These are phyloP conservation scores for Quadroppia sp. DNA, from an alignment of 2,888 invertebrate species.

Conservation along the genomic window DNA sequence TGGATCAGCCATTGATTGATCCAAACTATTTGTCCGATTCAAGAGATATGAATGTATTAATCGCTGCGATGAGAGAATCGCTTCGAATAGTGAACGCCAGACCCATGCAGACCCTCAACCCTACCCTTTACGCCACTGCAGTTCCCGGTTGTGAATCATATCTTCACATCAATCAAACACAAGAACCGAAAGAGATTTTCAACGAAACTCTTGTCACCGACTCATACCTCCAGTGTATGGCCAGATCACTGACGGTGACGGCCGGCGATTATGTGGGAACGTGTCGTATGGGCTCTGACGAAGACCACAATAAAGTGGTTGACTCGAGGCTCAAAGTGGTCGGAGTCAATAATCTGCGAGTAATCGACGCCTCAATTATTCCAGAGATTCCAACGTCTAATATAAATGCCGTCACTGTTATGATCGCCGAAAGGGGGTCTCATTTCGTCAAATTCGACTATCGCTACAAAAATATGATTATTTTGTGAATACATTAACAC, in stretches of 20 bases:
- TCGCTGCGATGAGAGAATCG: not conserved
- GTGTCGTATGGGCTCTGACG: not conserved
- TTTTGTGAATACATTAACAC: too few relatives aligned
- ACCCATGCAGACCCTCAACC: not conserved
- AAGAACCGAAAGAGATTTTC: not conserved
- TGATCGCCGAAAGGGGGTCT: slow-evolving; percentile 33
- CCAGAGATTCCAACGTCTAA: slow-evolving; percentile 24
- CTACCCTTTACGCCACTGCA: not conserved
- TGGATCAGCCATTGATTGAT: slow-evolving; percentile 19
- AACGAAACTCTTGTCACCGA: not conserved
- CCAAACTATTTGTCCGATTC: slow-evolving; percentile 19
- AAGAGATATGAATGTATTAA: slow-evolving; percentile 16
- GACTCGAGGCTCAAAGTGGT: slow-evolving; percentile 20
- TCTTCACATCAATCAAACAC: not conserved
- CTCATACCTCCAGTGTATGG: slow-evolving; percentile 28
- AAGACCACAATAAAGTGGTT: slow-evolving; percentile 21
- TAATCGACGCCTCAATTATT: slow-evolving; percentile 30
- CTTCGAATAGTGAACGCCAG: not conserved
- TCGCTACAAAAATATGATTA: too few relatives aligned
- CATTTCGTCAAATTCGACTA: too few relatives aligned
- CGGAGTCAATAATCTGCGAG: slow-evolving; percentile 26
- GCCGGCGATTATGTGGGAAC: slow-evolving; percentile 37
- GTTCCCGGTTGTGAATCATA: not conserved
- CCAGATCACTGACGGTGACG: slow-evolving; percentile 21
- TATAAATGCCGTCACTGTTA: slow-evolving; percentile 24